Base-by-base conservation (phyloP, 2,888 invertebrate species). In the Pandemis corylana region DNA sequence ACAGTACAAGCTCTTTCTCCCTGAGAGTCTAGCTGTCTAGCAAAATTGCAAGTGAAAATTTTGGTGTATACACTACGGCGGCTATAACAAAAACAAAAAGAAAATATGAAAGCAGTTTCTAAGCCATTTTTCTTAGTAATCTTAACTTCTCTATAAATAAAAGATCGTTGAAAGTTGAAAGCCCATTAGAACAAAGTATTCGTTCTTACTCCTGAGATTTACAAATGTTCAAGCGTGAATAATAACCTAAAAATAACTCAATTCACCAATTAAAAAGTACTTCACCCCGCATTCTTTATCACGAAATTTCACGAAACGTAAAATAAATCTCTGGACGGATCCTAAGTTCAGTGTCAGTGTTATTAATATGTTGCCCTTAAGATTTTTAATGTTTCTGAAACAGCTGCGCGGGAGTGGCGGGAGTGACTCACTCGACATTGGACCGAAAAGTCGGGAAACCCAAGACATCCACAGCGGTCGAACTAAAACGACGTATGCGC, bases 391-490 rank as follows among this genome's bases (percentile, higher is more conserved):
- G 84, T 83, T 87, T 85, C 86, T 87, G 87, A 84, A 91, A 90
- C 93, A 93, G 92, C 91, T 92, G 93, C 87, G 82, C 78, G 80
- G 9, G 59, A 28, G 59, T 93, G 93, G 82, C 78, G 80, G 9
- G 59, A 28, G 59, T 93, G 93, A 94, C 78, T 93, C 93, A 94
- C 81, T 78, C 83, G 93, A 91, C 93, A 93, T 93, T 93, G 93
- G 89, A 82, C 85, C 83, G 86, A 87, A 84, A 80, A 80, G 82
- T 85, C 84, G 87, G 87, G 87, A 82, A 89, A 88, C 84, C 84
- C 87, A 86, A 88, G 84, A 84, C 81, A 84, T 46, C 7, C 42
- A 44, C 51, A 10, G 49, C 83, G 84, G 59, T 83, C 84, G 83
- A 84, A 87, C 86, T 85, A 86, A 87, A 89, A 86, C 84, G 84